phyloP scores from a whole-genome alignment of 2,797 vertebrate genomes.

The Enteromius viviparus region DNA sequence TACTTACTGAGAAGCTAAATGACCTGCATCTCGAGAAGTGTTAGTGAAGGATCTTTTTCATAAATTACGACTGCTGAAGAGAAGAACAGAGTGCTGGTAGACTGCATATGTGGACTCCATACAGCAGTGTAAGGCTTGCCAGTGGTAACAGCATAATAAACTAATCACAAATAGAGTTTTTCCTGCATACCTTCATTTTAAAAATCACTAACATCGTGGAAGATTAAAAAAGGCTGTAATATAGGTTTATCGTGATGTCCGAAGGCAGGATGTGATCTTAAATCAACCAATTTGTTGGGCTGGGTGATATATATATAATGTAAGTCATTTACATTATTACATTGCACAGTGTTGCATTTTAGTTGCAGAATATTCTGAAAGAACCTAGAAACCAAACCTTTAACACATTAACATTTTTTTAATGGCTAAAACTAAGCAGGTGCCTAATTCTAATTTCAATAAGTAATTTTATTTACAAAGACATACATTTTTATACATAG shows the following conservation, averaged over 20 bases:
- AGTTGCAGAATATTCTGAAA: background rate
- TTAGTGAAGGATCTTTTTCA: background rate
- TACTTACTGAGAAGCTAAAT: background rate
- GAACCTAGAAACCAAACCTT: background rate
- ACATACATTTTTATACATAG: background rate
- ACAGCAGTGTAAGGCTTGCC: background rate
- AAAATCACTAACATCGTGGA: background rate
- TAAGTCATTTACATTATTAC: background rate
- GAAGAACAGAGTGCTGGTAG: background rate
- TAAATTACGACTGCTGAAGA: background rate
- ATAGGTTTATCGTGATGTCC: background rate
- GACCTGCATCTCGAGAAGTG: background rate
- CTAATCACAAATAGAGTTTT: background rate
- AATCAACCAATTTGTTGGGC: background rate
- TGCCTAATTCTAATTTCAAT: too few relatives aligned
- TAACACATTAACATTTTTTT: background rate
- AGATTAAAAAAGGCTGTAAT: background rate
- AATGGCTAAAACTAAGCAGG: background rate
- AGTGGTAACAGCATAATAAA: constrained; percentile 20
- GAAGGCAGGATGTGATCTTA: background rate
- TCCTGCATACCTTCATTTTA: background rate
- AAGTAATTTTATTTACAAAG: background rate
- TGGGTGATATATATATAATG: constrained; percentile 8
- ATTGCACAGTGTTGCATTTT: background rate
- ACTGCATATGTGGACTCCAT: constrained; percentile 7